These are phyloP conservation scores for Suillia variegata DNA, from an alignment of 2,888 invertebrate genomes.

Conservation along the genomic window DNA sequence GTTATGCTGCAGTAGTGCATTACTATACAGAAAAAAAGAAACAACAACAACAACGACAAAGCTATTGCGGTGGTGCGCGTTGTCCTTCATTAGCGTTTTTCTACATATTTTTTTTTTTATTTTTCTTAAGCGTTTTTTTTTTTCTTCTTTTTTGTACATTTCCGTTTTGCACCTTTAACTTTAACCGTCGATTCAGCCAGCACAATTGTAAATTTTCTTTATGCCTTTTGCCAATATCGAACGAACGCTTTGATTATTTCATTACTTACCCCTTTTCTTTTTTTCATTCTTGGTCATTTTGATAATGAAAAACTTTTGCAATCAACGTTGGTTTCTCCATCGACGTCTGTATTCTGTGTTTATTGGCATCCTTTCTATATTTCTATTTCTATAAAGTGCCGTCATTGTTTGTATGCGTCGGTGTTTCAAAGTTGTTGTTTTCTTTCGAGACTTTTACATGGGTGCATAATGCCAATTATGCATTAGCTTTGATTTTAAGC, in stretches of 20 bases:
- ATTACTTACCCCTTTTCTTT: constrained; percentile 27
- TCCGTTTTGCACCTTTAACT: not conserved
- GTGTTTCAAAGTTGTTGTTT: too few relatives aligned
- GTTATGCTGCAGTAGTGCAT: too few relatives aligned
- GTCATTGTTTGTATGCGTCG: too few relatives aligned
- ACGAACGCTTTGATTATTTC: constrained; percentile 48
- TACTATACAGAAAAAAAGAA: too few relatives aligned
- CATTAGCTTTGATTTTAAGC: too few relatives aligned
- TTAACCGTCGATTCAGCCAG: not conserved
- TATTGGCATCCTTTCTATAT: too few relatives aligned
- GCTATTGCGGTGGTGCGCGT: not conserved
- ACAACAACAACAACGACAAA: too few relatives aligned
- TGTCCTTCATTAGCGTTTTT: constrained; percentile 23
- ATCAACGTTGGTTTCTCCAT: not conserved
- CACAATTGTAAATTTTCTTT: constrained; percentile 5
- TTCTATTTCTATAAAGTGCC: too few relatives aligned
- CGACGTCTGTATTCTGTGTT: too few relatives aligned
- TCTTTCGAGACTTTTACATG: too few relatives aligned
- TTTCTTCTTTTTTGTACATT: constrained; percentile 1
- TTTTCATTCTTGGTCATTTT: constrained; percentile 9
- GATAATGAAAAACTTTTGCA: constrained; percentile 20
- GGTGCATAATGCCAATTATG: too few relatives aligned
- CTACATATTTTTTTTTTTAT: not conserved
- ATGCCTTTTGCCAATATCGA: constrained; percentile 26
- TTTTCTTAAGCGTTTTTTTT: not conserved